A percentile compares a stretch with the other conserved stretches of the same genome.
Evolutionary conservation across 2,113 vertebrate genomes (phyloP).

Genomic region (Alethe diademata): DNA sequence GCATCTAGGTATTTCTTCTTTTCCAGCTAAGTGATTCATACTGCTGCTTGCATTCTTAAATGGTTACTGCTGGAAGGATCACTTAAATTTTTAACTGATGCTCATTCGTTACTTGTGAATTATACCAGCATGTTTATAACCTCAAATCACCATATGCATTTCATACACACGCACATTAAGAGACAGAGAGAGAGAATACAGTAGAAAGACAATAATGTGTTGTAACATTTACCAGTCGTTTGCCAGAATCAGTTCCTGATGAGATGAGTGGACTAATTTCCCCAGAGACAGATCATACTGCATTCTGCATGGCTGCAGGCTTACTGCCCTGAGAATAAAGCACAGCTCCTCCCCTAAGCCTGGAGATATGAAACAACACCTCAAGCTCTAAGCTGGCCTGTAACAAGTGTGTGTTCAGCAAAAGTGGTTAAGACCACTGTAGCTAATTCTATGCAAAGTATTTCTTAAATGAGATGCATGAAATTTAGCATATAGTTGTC

Average conservation of each 20-base stretch:
- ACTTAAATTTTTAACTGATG: not conserved
- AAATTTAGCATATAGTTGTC: not conserved
- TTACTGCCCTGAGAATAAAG: not conserved
- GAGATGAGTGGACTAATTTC: slow-evolving; percentile 38
- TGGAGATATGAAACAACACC: not conserved
- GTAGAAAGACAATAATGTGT: slow-evolving; percentile 2
- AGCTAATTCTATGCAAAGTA: not conserved
- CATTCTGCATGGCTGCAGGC: not conserved
- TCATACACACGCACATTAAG: not conserved
- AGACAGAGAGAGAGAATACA: not conserved
- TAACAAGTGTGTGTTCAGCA: not conserved
- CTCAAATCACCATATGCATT: not conserved
- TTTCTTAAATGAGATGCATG: not conserved
- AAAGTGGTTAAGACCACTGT: not conserved
- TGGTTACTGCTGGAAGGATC: not conserved
- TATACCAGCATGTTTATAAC: not conserved
- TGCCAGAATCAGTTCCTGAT: slow-evolving; percentile 34
- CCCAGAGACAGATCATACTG: not conserved
- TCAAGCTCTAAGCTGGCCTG: not conserved
- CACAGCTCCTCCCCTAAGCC: not conserved
- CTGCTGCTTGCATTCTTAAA: not conserved
- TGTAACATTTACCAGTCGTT: not conserved
- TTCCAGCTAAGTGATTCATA: not conserved
- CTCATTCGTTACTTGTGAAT: slow-evolving; percentile 13
- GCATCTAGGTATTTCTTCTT: not conserved